Conservation (phyloP, 2,113 vertebrate species). For the Bubalus kerabau region DNA sequence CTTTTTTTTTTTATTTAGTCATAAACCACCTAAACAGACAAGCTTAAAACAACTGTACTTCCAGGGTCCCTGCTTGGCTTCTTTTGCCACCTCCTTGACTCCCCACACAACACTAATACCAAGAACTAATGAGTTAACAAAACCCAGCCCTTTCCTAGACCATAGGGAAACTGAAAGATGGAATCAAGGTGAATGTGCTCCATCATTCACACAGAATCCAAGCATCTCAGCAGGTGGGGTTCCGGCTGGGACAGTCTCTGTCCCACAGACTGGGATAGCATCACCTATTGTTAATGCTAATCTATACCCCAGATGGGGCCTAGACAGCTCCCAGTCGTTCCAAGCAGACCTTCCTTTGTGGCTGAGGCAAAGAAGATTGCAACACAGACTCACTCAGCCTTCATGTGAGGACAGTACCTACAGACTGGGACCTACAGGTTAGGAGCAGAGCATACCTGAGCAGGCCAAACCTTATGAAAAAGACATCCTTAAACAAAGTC, state of each 20-base stretch:
- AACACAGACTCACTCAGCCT: background rate
- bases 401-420: background rate
- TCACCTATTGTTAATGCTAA: background rate
- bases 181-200: background rate
- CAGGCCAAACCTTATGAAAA: background rate
- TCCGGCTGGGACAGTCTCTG: background rate
- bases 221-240: background rate
- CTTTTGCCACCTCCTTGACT: background rate
- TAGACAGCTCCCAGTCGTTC: background rate
- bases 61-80: background rate
- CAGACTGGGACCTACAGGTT: background rate
- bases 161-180: background rate
- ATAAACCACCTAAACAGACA: background rate
- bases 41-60: background rate
- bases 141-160: background rate
- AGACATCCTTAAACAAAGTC: background rate
- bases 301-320: background rate
- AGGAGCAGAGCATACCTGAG: background rate
- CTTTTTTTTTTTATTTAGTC: background rate
- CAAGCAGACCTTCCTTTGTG: background rate
- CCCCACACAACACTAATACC: background rate
- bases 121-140: background rate
- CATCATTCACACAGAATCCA: background rate
- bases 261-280: background rate
- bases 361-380: background rate